phyloP scores from a whole-genome alignment of 2,888 invertebrate species.

The Cynaeus angustus region DNA sequence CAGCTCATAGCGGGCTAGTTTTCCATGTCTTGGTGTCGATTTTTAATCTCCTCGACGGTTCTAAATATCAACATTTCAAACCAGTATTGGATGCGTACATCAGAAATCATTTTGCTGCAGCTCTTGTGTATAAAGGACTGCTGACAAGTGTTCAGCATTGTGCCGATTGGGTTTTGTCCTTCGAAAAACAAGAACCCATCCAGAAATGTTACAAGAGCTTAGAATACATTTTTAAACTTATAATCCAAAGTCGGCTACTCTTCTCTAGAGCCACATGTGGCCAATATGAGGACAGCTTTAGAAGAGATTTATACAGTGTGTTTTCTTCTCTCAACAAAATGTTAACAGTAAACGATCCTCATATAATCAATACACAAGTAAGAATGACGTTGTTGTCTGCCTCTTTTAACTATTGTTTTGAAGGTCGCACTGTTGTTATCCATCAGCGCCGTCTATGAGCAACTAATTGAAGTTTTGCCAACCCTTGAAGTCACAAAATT shows the following conservation, averaged over 20 bases:
- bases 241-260: constrained; percentile 89
- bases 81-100: constrained; percentile 96
- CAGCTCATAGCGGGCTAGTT: constrained; percentile 91
- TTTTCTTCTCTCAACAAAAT: constrained; percentile 87
- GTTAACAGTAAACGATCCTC: constrained; percentile 81
- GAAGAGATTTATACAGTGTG: constrained; percentile 86
- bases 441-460: constrained; percentile 88
- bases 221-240: constrained; percentile 93
- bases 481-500: constrained; percentile 86
- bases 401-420: too few species aligned
- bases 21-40: constrained; percentile 95
- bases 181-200: constrained; percentile 91
- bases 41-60: constrained; percentile 91
- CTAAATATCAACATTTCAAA: constrained; percentile 94
- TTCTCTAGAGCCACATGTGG: constrained; percentile 92
- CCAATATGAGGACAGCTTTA: constrained; percentile 91
- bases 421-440: constrained; percentile 85
- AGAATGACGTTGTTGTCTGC: constrained; percentile 49
- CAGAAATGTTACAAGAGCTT: constrained; percentile 92
- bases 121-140: constrained; percentile 93
- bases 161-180: constrained; percentile 89
- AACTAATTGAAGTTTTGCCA: constrained; percentile 83
- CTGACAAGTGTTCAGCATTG: constrained; percentile 92
- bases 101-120: constrained; percentile 94
- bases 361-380: constrained; percentile 84